These are phyloP conservation scores for Caenorhabditis drosophilae DNA, from an alignment of 2,888 invertebrate genomes.

Conservation along the genomic window DNA sequence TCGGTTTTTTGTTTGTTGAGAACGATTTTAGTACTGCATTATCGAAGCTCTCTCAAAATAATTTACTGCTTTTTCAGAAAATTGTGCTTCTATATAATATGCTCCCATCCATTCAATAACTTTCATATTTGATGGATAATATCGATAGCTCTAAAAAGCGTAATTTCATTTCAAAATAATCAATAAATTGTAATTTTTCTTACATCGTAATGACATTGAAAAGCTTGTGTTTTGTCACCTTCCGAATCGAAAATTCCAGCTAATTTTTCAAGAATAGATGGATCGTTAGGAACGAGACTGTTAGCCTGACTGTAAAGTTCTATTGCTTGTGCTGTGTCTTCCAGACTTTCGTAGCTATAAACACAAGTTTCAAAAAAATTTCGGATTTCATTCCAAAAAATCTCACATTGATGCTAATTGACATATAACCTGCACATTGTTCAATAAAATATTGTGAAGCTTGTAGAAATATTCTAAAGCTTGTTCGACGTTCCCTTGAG, in stretches of 20 bases:
- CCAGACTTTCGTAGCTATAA: slow-evolving; percentile 76
- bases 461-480: slow-evolving; percentile 83
- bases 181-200: slow-evolving; percentile 1
- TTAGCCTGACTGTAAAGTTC: slow-evolving; percentile 75
- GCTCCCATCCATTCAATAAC: slow-evolving; percentile 88
- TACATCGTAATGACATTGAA: slow-evolving; percentile 83
- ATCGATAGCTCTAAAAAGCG: slow-evolving; percentile 76
- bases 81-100: slow-evolving; percentile 86
- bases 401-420: slow-evolving; percentile 79
- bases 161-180: background rate
- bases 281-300: slow-evolving; percentile 85
- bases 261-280: slow-evolving; percentile 84
- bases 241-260: slow-evolving; percentile 87
- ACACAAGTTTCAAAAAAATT: too few species aligned
- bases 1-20: background rate
- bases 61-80: slow-evolving; percentile 83
- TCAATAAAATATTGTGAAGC: slow-evolving; percentile 77
- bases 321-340: slow-evolving; percentile 74
- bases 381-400: slow-evolving; percentile 16
- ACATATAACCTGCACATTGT: slow-evolving; percentile 80
- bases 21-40: slow-evolving; percentile 73
- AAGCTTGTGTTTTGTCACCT: slow-evolving; percentile 88
- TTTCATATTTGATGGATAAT: slow-evolving; percentile 78
- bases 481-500: slow-evolving; percentile 78
- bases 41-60: slow-evolving; percentile 83